Conservation (phyloP, 2,888 invertebrate genomes). For the Drosophila subsilvestris region DNA sequence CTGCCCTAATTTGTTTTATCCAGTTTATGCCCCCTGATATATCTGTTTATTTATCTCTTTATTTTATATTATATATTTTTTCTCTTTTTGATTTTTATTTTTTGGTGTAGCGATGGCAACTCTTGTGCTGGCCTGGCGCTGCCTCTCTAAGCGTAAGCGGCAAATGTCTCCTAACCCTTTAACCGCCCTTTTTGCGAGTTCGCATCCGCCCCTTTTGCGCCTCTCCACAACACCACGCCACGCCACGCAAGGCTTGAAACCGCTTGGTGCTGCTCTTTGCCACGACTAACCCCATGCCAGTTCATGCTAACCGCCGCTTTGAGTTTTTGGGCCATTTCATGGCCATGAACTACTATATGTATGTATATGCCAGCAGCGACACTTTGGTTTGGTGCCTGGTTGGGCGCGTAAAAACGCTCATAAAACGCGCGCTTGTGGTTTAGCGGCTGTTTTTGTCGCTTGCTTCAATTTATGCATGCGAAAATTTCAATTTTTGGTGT, state of each 20-base stretch:
- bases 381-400: constrained; percentile 10
- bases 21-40: constrained; percentile 3
- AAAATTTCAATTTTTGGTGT: neutral
- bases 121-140: constrained; percentile 58
- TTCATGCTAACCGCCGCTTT: constrained; percentile 2
- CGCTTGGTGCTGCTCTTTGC: constrained; percentile 23
- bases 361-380: constrained; percentile 3
- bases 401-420: constrained; percentile 30
- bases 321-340: constrained; percentile 29
- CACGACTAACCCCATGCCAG: constrained; percentile 31
- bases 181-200: neutral
- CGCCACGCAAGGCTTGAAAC: neutral
- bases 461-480: constrained; percentile 34
- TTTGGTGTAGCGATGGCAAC: constrained; percentile 50
- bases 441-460: constrained; percentile 37
- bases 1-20: neutral
- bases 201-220: neutral
- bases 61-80: constrained; percentile 10
- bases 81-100: constrained; percentile 17
- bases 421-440: constrained; percentile 31
- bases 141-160: constrained; percentile 66
- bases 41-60: neutral
- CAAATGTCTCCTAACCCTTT: constrained; percentile 10
- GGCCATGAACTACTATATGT: constrained; percentile 29
- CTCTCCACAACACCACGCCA: neutral